Percentiles rank a stretch among this genome's conserved stretches.
phyloP scores from a whole-genome alignment of 2,888 invertebrate genomes.

The Heliconius charithonia region DNA sequence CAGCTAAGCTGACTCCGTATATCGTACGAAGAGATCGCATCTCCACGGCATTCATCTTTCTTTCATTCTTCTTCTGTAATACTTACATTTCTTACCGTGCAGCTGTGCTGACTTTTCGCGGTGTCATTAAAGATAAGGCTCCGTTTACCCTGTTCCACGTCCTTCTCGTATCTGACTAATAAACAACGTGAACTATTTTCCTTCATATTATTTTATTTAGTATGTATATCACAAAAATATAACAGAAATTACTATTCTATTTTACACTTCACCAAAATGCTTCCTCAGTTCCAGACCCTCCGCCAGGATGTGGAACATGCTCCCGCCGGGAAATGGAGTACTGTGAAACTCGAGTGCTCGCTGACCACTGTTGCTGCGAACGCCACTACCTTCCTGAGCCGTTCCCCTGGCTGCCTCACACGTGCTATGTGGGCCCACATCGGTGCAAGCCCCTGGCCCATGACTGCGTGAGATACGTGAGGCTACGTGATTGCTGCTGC shows the following conservation, averaged over 20 bases:
- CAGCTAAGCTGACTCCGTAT: too few relatives aligned
- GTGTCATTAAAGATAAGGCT: too few relatives aligned
- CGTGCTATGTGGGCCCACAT: conserved; percentile 85
- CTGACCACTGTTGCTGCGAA: conserved; percentile 81
- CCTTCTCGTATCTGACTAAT: too few relatives aligned
- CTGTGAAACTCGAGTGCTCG: conserved; percentile 84
- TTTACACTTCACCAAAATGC: neutral
- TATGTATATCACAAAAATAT: neutral
- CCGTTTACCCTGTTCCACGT: too few relatives aligned
- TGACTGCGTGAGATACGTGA: conserved; percentile 84
- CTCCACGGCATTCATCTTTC: too few relatives aligned
- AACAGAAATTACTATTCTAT: neutral
- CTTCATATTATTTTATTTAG: too few relatives aligned
- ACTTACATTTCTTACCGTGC: too few relatives aligned
- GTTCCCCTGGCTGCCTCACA: conserved; percentile 87
- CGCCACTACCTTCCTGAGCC: conserved; percentile 85
- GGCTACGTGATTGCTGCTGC: conserved; percentile 87
- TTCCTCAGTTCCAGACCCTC: conserved; percentile 60
- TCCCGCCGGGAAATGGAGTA: conserved; percentile 85
- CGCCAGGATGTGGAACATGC: conserved; percentile 85
- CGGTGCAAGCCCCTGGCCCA: conserved; percentile 84
- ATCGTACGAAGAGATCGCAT: too few relatives aligned
- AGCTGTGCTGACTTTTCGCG: too few relatives aligned
- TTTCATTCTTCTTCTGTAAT: too few relatives aligned
- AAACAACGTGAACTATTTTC: neutral